Conservation (phyloP, 2,888 invertebrate species). For the Brachypterus glaber region DNA sequence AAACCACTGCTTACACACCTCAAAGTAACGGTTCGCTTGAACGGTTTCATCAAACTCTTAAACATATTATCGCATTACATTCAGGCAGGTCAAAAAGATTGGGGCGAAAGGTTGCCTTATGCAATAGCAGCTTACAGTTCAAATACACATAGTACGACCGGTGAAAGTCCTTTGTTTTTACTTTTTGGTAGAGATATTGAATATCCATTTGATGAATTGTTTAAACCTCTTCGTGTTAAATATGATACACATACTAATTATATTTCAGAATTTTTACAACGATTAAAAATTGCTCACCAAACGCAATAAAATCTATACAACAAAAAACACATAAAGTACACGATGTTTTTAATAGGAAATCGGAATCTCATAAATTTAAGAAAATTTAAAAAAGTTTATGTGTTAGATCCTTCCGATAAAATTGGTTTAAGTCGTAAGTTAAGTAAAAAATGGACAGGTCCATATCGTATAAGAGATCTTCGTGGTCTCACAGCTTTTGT, state of each 20-base stretch:
- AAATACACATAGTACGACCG: conserved; percentile 20
- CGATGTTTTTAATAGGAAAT: conserved; percentile 10
- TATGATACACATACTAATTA: conserved; percentile 19
- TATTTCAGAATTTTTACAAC: conserved; percentile 13
- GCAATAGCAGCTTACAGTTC: conserved; percentile 21
- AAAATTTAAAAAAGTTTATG: conserved; percentile 15
- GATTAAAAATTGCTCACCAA: conserved; percentile 12
- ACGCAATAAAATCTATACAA: conserved; percentile 13
- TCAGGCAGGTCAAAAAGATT: conserved; percentile 21
- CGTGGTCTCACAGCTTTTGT: too few species aligned
- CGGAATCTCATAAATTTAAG: conserved; percentile 5
- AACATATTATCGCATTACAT: conserved; percentile 24
- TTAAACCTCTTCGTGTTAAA: conserved; percentile 12
- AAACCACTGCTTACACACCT: conserved; percentile 8
- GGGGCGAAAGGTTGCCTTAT: conserved; percentile 26
- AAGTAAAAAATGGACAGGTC: conserved; percentile 11
- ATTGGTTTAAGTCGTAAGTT: conserved; percentile 12
- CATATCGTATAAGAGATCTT: conserved; percentile 9
- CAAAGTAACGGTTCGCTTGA: conserved; percentile 8
- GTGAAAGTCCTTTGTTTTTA: conserved; percentile 21
- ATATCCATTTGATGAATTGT: conserved; percentile 18
- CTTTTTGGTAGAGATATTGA: conserved; percentile 20
- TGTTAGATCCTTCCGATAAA: conserved; percentile 11
- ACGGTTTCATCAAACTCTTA: conserved; percentile 22
- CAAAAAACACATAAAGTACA: conserved; percentile 8